A percentile compares a stretch with the other conserved stretches of the same genome.
phyloP scores from a whole-genome alignment of 2,888 invertebrate genomes.

The Hemaris fuciformis region DNA sequence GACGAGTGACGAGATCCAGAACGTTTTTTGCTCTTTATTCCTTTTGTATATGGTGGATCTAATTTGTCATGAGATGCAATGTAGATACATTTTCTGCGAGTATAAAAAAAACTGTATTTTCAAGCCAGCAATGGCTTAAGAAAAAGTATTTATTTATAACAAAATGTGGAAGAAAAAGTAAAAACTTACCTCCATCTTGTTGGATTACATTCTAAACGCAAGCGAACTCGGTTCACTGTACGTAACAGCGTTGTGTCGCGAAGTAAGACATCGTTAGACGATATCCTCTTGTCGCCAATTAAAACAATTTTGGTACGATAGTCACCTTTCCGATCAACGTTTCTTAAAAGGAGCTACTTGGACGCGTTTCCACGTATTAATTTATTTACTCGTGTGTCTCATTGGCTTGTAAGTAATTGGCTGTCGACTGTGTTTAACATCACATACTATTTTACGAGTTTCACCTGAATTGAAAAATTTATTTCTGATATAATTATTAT shows the following conservation, averaged over 20 bases:
- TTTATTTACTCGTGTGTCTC: neutral
- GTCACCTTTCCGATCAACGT: conserved; percentile 5
- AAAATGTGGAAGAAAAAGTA: too few relatives aligned
- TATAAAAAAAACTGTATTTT: too few relatives aligned
- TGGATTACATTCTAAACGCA: neutral
- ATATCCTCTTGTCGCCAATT: conserved; percentile 54
- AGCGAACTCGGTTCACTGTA: conserved; percentile 6
- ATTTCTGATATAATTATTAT: too few relatives aligned
- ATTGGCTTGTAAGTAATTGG: neutral
- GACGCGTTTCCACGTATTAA: neutral
- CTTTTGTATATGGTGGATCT: too few relatives aligned
- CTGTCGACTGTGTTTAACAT: neutral
- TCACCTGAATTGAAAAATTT: too few relatives aligned
- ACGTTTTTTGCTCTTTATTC: too few relatives aligned
- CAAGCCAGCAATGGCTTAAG: too few relatives aligned
- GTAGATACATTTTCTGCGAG: too few relatives aligned
- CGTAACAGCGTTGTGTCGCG: conserved; percentile 21
- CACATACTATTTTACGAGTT: too few relatives aligned
- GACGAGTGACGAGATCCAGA: too few relatives aligned
- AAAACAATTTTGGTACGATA: conserved; percentile 41
- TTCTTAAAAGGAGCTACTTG: neutral
- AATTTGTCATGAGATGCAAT: too few relatives aligned
- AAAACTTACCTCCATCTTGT: neutral
- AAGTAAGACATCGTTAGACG: conserved; percentile 39
- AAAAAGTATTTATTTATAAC: too few relatives aligned